phyloP scores from a whole-genome alignment of 2,797 vertebrate species.

The Cossypha caffra region DNA sequence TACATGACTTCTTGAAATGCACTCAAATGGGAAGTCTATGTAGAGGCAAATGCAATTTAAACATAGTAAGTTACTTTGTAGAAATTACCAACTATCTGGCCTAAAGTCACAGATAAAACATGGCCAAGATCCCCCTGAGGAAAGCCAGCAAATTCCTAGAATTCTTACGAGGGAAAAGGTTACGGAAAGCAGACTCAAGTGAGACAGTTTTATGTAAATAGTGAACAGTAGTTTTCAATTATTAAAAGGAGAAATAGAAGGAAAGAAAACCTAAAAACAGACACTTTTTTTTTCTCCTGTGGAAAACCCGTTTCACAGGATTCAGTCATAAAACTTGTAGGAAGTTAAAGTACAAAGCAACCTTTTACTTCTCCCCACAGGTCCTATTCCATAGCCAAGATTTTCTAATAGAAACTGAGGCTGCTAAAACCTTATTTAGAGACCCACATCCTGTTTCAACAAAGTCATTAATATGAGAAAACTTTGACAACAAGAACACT shows the following conservation, averaged over 20 bases:
- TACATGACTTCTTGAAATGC: conserved; percentile 24
- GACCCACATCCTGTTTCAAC: not conserved
- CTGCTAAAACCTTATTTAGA: conserved; percentile 32
- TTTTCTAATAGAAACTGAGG: conserved; percentile 28
- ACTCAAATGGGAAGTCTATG: not conserved
- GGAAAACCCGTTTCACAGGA: conserved; percentile 58
- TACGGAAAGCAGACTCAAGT: conserved; percentile 75
- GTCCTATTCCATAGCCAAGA: not conserved
- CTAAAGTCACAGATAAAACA: conserved; percentile 76
- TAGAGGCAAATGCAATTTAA: conserved; percentile 55
- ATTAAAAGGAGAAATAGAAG: conserved; percentile 69
- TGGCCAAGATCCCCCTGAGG: conserved; percentile 69
- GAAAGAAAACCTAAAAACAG: conserved; percentile 59
- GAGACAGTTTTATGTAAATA: conserved; percentile 79
- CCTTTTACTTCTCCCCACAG: conserved; percentile 22
- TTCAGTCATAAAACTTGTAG: conserved; percentile 36
- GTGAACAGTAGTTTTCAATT: conserved; percentile 80
- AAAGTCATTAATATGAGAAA: not conserved
- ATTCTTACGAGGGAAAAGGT: conserved; percentile 84
- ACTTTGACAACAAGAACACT: not conserved
- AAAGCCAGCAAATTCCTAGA: conserved; percentile 80
- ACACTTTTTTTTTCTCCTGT: conserved; percentile 37
- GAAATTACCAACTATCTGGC: conserved; percentile 46
- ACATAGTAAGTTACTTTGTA: conserved; percentile 9
- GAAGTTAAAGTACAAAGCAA: conserved; percentile 33